These are phyloP conservation scores for Trialeurodes vaporariorum DNA, from an alignment of 1,140 invertebrate genomes.

Conservation along the genomic window DNA sequence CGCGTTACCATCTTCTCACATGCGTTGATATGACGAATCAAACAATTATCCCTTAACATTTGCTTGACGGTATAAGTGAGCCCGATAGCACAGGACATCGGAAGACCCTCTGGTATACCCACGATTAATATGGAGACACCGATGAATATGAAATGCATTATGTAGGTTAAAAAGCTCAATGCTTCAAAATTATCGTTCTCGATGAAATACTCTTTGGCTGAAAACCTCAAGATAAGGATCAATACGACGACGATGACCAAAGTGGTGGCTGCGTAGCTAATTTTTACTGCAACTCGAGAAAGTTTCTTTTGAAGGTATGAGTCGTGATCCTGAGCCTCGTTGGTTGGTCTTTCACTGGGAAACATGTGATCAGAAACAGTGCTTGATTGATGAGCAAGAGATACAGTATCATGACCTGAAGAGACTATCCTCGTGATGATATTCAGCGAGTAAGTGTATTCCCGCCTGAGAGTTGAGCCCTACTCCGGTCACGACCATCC, in stretches of 20 bases:
- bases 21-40: conserved; percentile 95
- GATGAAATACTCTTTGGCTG: conserved; percentile 74
- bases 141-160: conserved; percentile 23
- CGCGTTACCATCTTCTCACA: conserved; percentile 99
- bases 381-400: neutral
- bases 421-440: conserved; percentile 76
- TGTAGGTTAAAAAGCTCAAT: conserved; percentile 61
- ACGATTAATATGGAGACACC: conserved; percentile 93
- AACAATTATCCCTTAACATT: conserved; percentile 99
- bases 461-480: conserved; percentile 98
- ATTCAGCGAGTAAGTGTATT: conserved; percentile 89
- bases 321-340: conserved; percentile 49
- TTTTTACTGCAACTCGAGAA: conserved; percentile 96
- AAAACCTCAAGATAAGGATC: conserved; percentile 90
- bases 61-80: conserved; percentile 99
- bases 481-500: conserved; percentile 95
- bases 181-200: conserved; percentile 57
- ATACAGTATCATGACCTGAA: conserved; percentile 46
- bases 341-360: conserved; percentile 5
- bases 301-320: conserved; percentile 96
- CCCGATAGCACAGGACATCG: conserved; percentile 91
- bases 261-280: conserved; percentile 93
- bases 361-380: conserved; percentile 23
- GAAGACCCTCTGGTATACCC: conserved; percentile 95
- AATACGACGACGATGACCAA: conserved; percentile 92